Evolutionary conservation across 2,888 invertebrate genomes (phyloP).

Genomic region (Agrochola lota): DNA sequence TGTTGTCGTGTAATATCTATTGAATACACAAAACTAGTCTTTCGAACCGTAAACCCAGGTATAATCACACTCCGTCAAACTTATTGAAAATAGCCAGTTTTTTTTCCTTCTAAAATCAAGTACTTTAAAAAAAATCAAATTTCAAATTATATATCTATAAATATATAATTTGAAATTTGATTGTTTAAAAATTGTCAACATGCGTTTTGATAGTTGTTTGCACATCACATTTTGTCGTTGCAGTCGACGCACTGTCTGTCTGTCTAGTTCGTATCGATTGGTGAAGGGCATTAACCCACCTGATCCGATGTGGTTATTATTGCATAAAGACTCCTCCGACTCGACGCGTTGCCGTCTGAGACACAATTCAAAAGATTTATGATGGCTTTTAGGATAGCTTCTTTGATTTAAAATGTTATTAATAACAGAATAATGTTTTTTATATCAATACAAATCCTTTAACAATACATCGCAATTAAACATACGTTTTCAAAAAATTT

Average conservation of each 20-base stretch:
- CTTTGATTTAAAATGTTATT: neutral
- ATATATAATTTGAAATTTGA: too few species aligned
- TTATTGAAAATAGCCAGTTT: neutral
- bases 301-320: conserved; percentile 9
- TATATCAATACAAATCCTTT: neutral
- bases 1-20: too few species aligned
- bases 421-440: neutral
- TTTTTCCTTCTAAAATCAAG: too few species aligned
- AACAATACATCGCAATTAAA: neutral
- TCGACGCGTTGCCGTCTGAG: neutral
- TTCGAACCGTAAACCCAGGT: neutral
- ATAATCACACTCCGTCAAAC: neutral
- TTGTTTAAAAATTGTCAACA: neutral
- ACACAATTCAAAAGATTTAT: neutral
- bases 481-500: neutral
- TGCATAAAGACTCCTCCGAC: neutral
- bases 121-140: too few species aligned
- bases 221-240: neutral
- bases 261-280: conserved; percentile 37
- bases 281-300: conserved; percentile 20
- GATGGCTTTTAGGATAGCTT: neutral
- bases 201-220: neutral
- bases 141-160: neutral
- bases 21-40: neutral
- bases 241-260: conserved; percentile 16